These are phyloP conservation scores for Garra rufa DNA, from an alignment of 2,113 vertebrate genomes.

Conservation along the genomic window DNA sequence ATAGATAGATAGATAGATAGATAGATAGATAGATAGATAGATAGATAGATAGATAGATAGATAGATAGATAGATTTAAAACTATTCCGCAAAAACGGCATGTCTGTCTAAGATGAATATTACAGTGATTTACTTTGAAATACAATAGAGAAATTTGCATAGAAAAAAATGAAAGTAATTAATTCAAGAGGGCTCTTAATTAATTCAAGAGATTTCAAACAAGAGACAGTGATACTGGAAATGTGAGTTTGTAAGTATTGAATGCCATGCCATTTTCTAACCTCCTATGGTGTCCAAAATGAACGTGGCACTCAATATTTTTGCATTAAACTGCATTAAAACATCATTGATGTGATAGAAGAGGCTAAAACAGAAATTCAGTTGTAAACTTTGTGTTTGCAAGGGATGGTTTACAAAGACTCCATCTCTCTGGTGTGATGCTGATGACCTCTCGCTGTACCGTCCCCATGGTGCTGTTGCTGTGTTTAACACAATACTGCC, in stretches of 20 bases:
- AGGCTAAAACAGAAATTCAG: too few species aligned
- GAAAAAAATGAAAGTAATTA: neutral
- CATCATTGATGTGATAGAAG: too few species aligned
- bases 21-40: neutral
- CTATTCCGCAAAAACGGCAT: too few species aligned
- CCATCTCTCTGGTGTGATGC: constrained; percentile 67
- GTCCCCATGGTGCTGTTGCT: constrained; percentile 54
- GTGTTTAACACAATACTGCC: constrained; percentile 43
- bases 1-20: neutral
- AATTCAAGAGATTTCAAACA: neutral
- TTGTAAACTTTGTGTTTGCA: neutral
- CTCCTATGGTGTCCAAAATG: neutral
- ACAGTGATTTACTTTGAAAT: neutral
- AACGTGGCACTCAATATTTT: neutral
- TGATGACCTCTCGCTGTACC: constrained; percentile 65
- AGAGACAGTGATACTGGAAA: neutral
- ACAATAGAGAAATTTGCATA: neutral
- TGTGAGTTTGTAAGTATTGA: neutral
- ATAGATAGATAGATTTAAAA: neutral
- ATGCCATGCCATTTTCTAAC: neutral
- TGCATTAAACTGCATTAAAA: neutral
- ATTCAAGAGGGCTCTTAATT: neutral
- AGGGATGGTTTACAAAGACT: neutral
- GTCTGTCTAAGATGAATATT: too few species aligned
- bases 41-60: too few species aligned